Conservation (phyloP, 2,888 invertebrate genomes). For the Thereva unica region DNA sequence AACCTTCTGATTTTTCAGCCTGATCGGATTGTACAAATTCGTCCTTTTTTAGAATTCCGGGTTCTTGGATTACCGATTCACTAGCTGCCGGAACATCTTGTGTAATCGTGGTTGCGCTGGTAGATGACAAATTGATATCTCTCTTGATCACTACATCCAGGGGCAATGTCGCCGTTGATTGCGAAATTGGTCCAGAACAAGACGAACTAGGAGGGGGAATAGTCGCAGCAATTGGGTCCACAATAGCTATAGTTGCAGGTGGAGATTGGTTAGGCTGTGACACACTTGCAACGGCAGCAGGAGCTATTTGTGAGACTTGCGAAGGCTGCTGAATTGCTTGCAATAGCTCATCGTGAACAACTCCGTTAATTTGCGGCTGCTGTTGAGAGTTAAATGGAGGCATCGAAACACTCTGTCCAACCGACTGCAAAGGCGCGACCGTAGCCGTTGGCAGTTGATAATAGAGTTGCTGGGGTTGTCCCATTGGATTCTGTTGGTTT, state of each 20-base stretch:
- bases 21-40: conserved; percentile 53
- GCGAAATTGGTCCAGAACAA: conserved; percentile 43
- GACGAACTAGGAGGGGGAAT: conserved; percentile 52
- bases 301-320: conserved; percentile 47
- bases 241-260: conserved; percentile 55
- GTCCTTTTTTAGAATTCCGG: conserved; percentile 42
- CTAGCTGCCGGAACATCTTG: conserved; percentile 41
- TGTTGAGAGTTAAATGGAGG: conserved; percentile 47
- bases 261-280: conserved; percentile 56
- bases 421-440: conserved; percentile 30
- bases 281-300: conserved; percentile 50
- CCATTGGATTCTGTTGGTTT: conserved; percentile 36
- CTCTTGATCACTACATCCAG: conserved; percentile 25
- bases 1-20: conserved; percentile 55
- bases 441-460: conserved; percentile 50
- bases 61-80: conserved; percentile 43
- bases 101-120: conserved; percentile 43
- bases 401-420: conserved; percentile 40
- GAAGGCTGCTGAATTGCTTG: conserved; percentile 49
- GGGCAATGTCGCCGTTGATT: conserved; percentile 21
- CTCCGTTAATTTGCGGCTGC: conserved; percentile 54
- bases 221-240: conserved; percentile 54
- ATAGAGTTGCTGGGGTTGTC: conserved; percentile 49
- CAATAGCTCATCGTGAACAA: conserved; percentile 55
- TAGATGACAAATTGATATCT: conserved; percentile 6